A percentile compares a stretch with the other conserved stretches of the same genome.
These are phyloP conservation scores for Sebastiscus tertius DNA, from an alignment of 2,797 vertebrate species.

Conservation along the genomic window DNA sequence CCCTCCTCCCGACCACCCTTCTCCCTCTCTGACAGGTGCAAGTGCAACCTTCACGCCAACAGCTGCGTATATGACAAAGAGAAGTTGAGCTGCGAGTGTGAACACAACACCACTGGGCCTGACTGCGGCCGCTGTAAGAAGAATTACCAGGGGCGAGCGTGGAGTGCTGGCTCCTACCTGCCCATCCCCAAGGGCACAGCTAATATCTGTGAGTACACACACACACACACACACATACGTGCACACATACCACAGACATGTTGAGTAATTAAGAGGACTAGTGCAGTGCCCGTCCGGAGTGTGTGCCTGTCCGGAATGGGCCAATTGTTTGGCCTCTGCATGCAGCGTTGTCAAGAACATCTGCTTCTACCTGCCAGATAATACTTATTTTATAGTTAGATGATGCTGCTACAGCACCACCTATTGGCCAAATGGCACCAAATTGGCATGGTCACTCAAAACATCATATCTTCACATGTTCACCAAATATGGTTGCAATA, in stretches of 20 bases:
- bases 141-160: slow-evolving; percentile 94
- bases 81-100: slow-evolving; percentile 95
- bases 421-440: too few species aligned
- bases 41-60: slow-evolving; percentile 98
- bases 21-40: slow-evolving; percentile 88
- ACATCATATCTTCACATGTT: too few species aligned
- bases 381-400: too few species aligned
- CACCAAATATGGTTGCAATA: accelerated
- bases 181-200: slow-evolving; percentile 98
- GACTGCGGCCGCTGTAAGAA: slow-evolving; percentile 98
- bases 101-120: slow-evolving; percentile 98
- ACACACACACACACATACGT: slow-evolving; percentile 42
- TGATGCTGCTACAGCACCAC: too few species aligned
- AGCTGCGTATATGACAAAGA: slow-evolving; percentile 95
- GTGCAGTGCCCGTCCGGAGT: too few species aligned
- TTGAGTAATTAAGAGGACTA: slow-evolving; percentile 8
- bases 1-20: not conserved
- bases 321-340: too few species aligned
- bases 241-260: not conserved
- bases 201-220: slow-evolving; percentile 95
- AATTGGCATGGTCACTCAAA: too few species aligned
- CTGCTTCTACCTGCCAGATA: too few species aligned
- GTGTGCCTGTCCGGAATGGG: too few species aligned
- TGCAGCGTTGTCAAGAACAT: too few species aligned
- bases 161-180: slow-evolving; percentile 97